Percentiles rank a stretch among this genome's conserved stretches.
Conservation (phyloP, 1,140 invertebrate species). For the Armadillidium nasatum region DNA sequence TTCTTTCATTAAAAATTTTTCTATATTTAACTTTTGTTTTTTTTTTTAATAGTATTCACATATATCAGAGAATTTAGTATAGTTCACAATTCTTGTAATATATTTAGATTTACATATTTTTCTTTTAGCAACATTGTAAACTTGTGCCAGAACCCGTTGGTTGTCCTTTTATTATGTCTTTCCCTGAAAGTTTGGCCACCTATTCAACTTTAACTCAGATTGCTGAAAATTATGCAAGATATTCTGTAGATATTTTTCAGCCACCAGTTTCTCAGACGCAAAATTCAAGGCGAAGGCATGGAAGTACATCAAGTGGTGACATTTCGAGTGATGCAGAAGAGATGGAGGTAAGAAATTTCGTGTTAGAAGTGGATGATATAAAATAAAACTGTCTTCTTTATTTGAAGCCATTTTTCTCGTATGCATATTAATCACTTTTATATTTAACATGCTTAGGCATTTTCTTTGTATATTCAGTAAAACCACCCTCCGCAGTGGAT, state of each 20-base stretch:
- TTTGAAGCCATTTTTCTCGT: no score
- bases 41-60: no score
- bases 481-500: no score
- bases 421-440: no score
- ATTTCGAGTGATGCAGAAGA: slow-evolving; percentile 36
- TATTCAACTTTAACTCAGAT: slow-evolving; percentile 50
- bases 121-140: slow-evolving; percentile 46
- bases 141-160: slow-evolving; percentile 52
- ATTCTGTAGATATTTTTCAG: slow-evolving; percentile 45
- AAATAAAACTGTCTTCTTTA: no score
- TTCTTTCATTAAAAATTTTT: no score
- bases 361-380: no score
- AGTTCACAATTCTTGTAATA: no score
- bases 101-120: not conserved
- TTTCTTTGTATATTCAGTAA: no score
- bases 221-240: slow-evolving; percentile 51
- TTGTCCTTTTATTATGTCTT: slow-evolving; percentile 53
- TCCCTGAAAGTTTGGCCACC: slow-evolving; percentile 53
- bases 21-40: no score
- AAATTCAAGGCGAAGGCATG: slow-evolving; percentile 4
- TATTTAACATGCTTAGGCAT: no score
- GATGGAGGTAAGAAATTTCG: slow-evolving; percentile 29
- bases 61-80: no score
- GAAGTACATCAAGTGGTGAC: slow-evolving; percentile 31
- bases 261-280: slow-evolving; percentile 35